phyloP scores from a whole-genome alignment of 2,797 vertebrate species.

The Delichon dasypus region DNA sequence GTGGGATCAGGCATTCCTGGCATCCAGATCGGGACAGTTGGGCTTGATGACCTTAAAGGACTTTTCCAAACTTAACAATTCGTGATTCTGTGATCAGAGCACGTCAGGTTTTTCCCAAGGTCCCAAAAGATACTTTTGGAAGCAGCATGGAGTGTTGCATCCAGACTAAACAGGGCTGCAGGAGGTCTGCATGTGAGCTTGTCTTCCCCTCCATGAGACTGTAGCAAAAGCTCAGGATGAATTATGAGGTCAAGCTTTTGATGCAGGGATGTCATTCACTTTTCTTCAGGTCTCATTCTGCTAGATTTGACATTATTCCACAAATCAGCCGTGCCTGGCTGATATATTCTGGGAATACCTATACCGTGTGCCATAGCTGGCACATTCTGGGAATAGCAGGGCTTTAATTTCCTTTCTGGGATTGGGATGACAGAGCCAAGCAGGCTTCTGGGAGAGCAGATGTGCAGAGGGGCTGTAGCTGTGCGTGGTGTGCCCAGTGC shows the following conservation, averaged over 20 bases:
- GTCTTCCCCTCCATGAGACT: not conserved
- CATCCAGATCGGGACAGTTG: rapidly evolving
- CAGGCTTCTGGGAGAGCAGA: not conserved
- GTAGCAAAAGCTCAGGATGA: not conserved
- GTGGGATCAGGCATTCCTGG: not conserved
- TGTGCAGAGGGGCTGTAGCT: rapidly evolving
- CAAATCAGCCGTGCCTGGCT: not conserved
- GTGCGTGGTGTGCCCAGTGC: rapidly evolving
- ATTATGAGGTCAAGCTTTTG: not conserved
- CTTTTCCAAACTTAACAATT: not conserved
- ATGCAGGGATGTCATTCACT: not conserved
- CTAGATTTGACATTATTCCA: not conserved
- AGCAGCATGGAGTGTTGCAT: not conserved
- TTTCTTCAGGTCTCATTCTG: not conserved
- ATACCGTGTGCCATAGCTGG: not conserved
- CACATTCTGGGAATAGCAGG: not conserved
- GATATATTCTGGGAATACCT: not conserved
- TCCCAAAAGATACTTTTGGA: not conserved
- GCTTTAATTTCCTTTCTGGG: not conserved
- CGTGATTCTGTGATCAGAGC: not conserved
- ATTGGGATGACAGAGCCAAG: not conserved
- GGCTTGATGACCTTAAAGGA: not conserved
- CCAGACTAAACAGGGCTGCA: not conserved
- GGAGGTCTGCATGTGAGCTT: not conserved
- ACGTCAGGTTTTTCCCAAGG: not conserved